Evolutionary conservation across 1,140 invertebrate genomes (phyloP), one percentile per base, ranked within the genome.

Genomic region (Drosophila subobscura): DNA sequence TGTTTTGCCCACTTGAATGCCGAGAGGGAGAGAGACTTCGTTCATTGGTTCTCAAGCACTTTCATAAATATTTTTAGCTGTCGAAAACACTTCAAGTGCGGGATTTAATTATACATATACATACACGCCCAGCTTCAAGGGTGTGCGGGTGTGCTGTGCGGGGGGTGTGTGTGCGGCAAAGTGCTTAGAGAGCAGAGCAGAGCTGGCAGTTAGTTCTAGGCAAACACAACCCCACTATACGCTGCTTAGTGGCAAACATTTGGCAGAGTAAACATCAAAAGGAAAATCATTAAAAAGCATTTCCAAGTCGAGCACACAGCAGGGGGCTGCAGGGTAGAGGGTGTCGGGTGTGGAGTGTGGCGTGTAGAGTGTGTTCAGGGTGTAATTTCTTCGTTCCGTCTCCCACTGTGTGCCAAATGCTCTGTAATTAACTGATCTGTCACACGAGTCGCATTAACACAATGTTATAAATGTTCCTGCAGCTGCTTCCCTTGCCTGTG

Each of bases 381-480:
- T 53, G 49, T 51, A 55, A 29, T 56, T 37, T 57, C 71, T 58
- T 53, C 66, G 16, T 20, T 20, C 16, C 16, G 1, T 20, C 16
- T 20, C 16, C 16, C 16, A 20, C 16, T 37, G 33, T 37, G 33
- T 37, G 33, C 58, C 76, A 75, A 80, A 80, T 72, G 76, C 20
- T 44, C 63, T 51, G 78, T 89, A 88, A 88, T 88, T 88, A 88
- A 89, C 83, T 83, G 67, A 56, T 77, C 80, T 88, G 83, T 88
- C 83, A 88, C 79, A 88, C 76, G 83, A 88, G 75, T 81, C 83
- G 84, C 79, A 89, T 83, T 88, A 88, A 88, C 83, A 88, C 79
- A 89, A 88, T 88, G 84, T 77, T 59, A 60, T 71, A 79, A 84
- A 84, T 86, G 79, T 84, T 65, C 71, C 53, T 72, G 76, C 65